Percentiles rank a stretch among this genome's conserved stretches.
These are phyloP conservation scores for Diachasma alloeum DNA, from an alignment of 1,140 invertebrate species.

Conservation along the genomic window DNA sequence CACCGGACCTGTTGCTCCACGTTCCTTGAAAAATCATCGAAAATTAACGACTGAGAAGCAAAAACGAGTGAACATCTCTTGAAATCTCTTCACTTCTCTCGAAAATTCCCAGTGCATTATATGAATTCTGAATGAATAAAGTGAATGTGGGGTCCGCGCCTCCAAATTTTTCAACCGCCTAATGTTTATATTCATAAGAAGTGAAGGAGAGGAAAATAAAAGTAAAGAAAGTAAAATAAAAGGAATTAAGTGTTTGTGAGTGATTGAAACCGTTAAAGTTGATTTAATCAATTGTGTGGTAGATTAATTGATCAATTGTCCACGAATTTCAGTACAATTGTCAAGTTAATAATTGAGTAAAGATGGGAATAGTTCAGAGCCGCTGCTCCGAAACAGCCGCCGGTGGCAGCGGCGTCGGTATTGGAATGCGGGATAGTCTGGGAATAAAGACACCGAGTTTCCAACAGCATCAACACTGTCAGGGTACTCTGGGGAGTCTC, in stretches of 20 bases:
- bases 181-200: not conserved
- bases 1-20: conserved; percentile 9
- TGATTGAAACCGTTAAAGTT: not conserved
- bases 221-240: not conserved
- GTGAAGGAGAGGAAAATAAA: not conserved
- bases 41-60: not conserved
- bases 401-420: conserved; percentile 45
- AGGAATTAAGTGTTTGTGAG: not conserved
- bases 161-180: not conserved
- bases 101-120: no score
- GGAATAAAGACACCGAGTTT: conserved; percentile 19
- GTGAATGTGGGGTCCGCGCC: not conserved
- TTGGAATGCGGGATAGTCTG: conserved; percentile 42
- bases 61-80: not conserved
- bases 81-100: not conserved
- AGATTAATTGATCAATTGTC: not conserved
- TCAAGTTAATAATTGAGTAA: not conserved
- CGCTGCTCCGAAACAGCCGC: conserved; percentile 46
- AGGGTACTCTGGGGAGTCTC: conserved; percentile 49
- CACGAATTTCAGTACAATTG: not conserved
- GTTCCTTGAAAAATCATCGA: not conserved
- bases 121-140: not conserved
- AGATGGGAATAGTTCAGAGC: conserved; percentile 59
- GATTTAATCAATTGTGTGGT: not conserved
- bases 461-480: conserved; percentile 48